Evolutionary conservation across 1,140 invertebrate genomes (phyloP).

Genomic region (Potamilus streckersoni): DNA sequence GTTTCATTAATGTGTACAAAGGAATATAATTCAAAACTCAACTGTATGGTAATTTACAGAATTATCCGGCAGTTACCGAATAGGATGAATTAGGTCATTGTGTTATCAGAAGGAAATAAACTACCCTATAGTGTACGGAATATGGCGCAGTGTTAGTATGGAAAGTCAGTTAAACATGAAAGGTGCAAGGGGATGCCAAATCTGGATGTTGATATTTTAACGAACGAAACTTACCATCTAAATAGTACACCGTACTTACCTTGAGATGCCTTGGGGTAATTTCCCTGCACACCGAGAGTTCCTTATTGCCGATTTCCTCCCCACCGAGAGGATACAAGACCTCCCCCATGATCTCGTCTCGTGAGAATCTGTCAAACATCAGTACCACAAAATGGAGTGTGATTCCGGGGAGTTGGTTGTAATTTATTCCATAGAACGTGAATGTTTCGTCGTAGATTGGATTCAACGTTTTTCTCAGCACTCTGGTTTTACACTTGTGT

Average conservation of each 20-base stretch:
- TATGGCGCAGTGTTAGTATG: too few species aligned
- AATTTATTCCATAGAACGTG: slow-evolving; percentile 80
- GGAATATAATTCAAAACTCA: too few species aligned
- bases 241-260: slow-evolving; percentile 36
- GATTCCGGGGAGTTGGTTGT: slow-evolving; percentile 79
- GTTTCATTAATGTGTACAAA: too few species aligned
- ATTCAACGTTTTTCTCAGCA: slow-evolving; percentile 86
- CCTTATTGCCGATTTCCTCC: slow-evolving; percentile 56
- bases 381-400: slow-evolving; percentile 86
- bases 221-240: too few species aligned
- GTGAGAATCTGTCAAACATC: slow-evolving; percentile 90
- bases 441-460: slow-evolving; percentile 91
- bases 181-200: too few species aligned
- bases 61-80: too few species aligned
- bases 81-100: too few species aligned
- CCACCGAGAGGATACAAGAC: slow-evolving; percentile 71
- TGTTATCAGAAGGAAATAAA: too few species aligned
- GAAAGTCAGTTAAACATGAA: too few species aligned
- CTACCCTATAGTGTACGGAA: too few species aligned
- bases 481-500: slow-evolving; percentile 88
- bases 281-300: slow-evolving; percentile 53
- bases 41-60: too few species aligned
- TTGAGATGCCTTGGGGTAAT: slow-evolving; percentile 63
- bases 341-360: slow-evolving; percentile 90
- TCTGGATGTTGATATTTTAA: too few species aligned